Base-by-base conservation (phyloP, 1,140 invertebrate species). In the Trachymyrmex septentrionalis region DNA sequence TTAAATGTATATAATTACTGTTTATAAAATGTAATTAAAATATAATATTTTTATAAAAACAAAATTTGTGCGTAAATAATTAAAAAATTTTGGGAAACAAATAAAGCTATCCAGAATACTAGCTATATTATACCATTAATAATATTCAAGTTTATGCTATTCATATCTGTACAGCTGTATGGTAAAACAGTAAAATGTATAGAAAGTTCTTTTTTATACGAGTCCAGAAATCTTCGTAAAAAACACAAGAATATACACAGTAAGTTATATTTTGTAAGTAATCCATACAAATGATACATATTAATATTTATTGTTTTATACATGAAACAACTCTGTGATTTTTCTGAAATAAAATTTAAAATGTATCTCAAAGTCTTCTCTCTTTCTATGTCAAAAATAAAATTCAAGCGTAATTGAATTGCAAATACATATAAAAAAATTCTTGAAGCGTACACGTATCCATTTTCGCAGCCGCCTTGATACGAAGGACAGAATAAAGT, bases 151-250 rank as follows among this genome's bases (percentile, higher is more conserved):
- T 44, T 67, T 24, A 67, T 16, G 38, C 44, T 30, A 67, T 69
- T 69, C 9, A 5, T 69, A 69, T 69, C 44, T 34, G n/a, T n/a
- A 69, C 24, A 69, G 38, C 16, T 67, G n/a, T n/a, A n/a, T n/a
- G n/a, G n/a, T 66, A 48, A 24, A 48, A 69, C 21, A 21, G 38
- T 69, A 69, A 69, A 66, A 50, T 27, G 50, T 6, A 66, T 66
- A 21, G 63, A 69, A 69, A 69, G 6, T 69, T 6, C 0, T 4
- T 50, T 69, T 12, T 69, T 48, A 34, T 34, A 34, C 5, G 30
- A 34, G 10, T 69, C 5, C 4, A 67, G 12, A 67, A 67, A 21
- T 67, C 12, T 69, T 69, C 66, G 3, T 50, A 24, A 50, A 21
- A 69, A 19, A 69, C 0, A 16, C 0, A 50, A 69, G 21, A 48